Evolutionary conservation across 2,888 invertebrate genomes (phyloP).

Genomic region (Drosophila niveifrons): DNA sequence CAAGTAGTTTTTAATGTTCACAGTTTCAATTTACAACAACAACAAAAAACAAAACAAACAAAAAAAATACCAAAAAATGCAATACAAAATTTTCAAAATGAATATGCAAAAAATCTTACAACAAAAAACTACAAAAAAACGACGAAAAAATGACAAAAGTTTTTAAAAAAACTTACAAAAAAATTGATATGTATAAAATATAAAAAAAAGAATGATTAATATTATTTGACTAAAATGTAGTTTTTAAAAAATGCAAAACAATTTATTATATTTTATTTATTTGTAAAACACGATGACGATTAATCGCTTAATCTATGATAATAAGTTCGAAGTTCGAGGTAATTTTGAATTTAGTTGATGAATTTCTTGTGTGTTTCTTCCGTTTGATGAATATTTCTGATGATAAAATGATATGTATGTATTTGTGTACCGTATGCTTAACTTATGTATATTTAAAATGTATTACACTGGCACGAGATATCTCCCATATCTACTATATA

Average conservation of each 20-base stretch:
- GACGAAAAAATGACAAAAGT: slow-evolving; percentile 58
- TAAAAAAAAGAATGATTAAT: slow-evolving; percentile 38
- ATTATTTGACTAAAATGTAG: slow-evolving; percentile 60
- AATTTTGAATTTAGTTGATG: slow-evolving; percentile 47
- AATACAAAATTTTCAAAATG: slow-evolving; percentile 74
- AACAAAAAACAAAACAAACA: slow-evolving; percentile 36
- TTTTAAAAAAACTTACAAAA: slow-evolving; percentile 40
- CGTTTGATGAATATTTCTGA: slow-evolving; percentile 19
- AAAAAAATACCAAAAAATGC: slow-evolving; percentile 73
- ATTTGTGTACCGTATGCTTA: slow-evolving; percentile 51
- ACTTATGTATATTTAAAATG: slow-evolving; percentile 55
- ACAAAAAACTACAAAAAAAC: slow-evolving; percentile 28
- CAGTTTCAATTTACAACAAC: slow-evolving; percentile 68
- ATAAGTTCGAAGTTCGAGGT: slow-evolving; percentile 38
- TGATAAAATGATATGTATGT: slow-evolving; percentile 33
- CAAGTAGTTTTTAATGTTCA: slow-evolving; percentile 77
- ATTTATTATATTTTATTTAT: slow-evolving; percentile 59
- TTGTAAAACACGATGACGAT: slow-evolving; percentile 31
- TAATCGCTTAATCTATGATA: slow-evolving; percentile 24
- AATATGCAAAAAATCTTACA: slow-evolving; percentile 56
- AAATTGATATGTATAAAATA: slow-evolving; percentile 59
- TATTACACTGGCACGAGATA: slow-evolving; percentile 63
- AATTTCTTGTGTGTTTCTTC: slow-evolving; percentile 23
- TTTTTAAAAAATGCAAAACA: slow-evolving; percentile 24
- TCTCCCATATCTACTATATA: slow-evolving; percentile 40